Evolutionary conservation across 1,140 invertebrate genomes (phyloP).

Genomic region (Nephila pilipes): DNA sequence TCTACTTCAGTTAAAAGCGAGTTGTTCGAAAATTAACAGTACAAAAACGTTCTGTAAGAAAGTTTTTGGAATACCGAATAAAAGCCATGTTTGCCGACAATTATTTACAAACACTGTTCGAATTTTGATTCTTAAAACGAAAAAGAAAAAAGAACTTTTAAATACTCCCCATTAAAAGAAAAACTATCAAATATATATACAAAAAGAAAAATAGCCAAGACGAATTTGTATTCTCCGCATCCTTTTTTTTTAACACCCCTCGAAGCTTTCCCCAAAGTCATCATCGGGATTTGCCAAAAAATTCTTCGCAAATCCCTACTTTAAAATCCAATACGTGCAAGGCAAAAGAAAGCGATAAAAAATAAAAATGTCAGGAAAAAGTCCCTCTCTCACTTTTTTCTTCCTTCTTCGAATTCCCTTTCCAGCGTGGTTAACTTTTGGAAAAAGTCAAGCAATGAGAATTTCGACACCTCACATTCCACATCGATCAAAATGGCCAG

Average conservation of each 20-base stretch:
- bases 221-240: not conserved
- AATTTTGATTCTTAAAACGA: not conserved
- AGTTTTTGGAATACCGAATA: too few species aligned
- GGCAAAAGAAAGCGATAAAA: not conserved
- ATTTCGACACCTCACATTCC: conserved; percentile 43
- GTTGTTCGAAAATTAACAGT: too few species aligned
- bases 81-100: not conserved
- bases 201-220: not conserved
- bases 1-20: too few species aligned
- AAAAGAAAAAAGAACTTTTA: not conserved
- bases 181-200: not conserved
- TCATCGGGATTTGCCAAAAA: conserved; percentile 30
- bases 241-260: not conserved
- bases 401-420: not conserved
- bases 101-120: not conserved
- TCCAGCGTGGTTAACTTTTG: not conserved
- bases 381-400: not conserved
- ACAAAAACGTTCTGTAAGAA: too few species aligned
- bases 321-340: conserved; percentile 44
- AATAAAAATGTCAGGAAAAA: not conserved
- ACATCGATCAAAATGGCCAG: conserved; percentile 60
- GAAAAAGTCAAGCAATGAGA: not conserved
- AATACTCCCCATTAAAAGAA: not conserved
- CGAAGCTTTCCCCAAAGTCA: not conserved
- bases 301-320: conserved; percentile 45